Base-by-base conservation (phyloP, 1,140 invertebrate genomes). In the Danaus plexippus region DNA sequence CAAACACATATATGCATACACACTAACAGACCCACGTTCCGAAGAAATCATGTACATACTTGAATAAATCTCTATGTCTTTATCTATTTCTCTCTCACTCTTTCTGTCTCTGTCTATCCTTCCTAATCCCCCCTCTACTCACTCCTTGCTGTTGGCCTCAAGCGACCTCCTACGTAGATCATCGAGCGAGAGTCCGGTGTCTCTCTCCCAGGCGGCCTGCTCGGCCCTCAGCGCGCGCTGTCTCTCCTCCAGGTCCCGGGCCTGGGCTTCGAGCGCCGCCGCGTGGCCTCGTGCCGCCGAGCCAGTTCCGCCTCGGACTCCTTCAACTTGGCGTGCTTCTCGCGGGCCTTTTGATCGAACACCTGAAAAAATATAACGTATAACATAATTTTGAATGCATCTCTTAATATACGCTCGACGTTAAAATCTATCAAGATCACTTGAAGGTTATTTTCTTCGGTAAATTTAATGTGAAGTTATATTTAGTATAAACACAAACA, bases 241-340 rank as follows among this genome's bases (percentile, higher is more conserved):
- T 66, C 95, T 95, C 64, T 98, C 97, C 63, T 98, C 96, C 63
- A 98, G 78, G 79, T 98, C 97, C 51, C 93, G 92, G 59, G 95
- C 91, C 86, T 98, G 96, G 67, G 95, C 92, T 80, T 97, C 95
- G 45, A 97, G 88, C 57, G 92, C 87, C 89, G 89, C 67, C 89
- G 86, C 49, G 89, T 90, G 12, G 88, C 89, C 71, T 92, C 91
- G 73, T 92, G 91, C 42, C 91, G 83, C 66, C 91, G 86, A 44
- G 90, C 90, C 74, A 92, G 68, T 80, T 98, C 97, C 58, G 92
- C 89, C 87, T 98, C 96, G 1, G 95, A 95, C 80, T 98, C 95
- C 80, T 96, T 96, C 47, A 98, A 87, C 81, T 97, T 97, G 69
- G 96, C 94, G 73, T 95, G 95, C 87, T 97, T 97, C 75, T 97